Conservation (phyloP, 1,140 invertebrate species). For the Globodera rostochiensis region DNA sequence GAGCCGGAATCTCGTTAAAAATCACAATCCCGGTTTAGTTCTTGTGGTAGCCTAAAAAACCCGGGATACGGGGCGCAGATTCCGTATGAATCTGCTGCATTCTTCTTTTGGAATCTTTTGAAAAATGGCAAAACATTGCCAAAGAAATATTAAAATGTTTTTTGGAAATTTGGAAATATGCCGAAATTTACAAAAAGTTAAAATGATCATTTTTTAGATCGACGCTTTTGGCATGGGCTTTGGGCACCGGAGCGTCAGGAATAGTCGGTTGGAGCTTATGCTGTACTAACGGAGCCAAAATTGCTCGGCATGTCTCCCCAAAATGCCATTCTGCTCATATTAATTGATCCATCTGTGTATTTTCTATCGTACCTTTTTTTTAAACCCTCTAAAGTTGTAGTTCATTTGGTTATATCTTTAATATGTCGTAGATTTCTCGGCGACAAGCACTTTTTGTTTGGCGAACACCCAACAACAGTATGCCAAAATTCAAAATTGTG, state of each 20-base stretch:
- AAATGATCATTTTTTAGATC: constrained; percentile 29
- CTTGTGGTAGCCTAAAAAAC: too few species aligned
- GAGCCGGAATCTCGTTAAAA: not conserved
- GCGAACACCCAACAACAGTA: constrained; percentile 82
- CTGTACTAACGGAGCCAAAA: constrained; percentile 34
- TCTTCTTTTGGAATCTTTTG: too few species aligned
- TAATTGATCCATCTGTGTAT: constrained; percentile 41
- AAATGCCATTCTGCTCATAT: constrained; percentile 29
- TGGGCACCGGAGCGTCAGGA: constrained; percentile 36
- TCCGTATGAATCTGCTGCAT: too few species aligned
- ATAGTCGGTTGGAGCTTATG: constrained; percentile 30
- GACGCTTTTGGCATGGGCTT: constrained; percentile 39
- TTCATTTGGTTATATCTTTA: too few species aligned
- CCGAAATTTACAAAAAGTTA: too few species aligned
- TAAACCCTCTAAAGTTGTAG: too few species aligned
- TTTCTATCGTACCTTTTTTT: constrained; percentile 29
- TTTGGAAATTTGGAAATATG: too few species aligned
- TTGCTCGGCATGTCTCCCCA: constrained; percentile 19
- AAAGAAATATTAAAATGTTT: too few species aligned
- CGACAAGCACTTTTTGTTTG: constrained; percentile 90
- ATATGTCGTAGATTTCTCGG: constrained; percentile 71
- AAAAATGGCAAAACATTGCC: too few species aligned
- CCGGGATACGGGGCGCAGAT: too few species aligned
- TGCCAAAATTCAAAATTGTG: not conserved
- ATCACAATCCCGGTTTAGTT: too few species aligned